Conservation (phyloP, 2,888 invertebrate species). For the Oxycera nigricornis region DNA sequence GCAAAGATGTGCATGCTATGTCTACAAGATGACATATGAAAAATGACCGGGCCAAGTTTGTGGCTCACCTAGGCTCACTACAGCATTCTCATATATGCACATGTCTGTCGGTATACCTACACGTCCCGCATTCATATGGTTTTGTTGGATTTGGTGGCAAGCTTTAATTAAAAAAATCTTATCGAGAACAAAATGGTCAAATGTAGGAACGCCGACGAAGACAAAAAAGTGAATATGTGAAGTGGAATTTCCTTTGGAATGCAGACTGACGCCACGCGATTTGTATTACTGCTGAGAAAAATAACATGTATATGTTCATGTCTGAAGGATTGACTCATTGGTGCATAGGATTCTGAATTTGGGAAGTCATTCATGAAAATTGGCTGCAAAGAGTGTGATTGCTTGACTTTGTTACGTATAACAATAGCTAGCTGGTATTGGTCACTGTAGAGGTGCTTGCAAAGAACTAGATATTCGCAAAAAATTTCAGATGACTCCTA, state of each 20-base stretch:
- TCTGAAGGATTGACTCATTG: no score
- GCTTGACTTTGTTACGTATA: no score
- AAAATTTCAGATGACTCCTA: no score
- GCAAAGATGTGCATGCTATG: conserved; percentile 2
- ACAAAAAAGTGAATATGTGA: conserved; percentile 21
- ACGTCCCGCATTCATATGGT: conserved; percentile 17
- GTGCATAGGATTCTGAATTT: no score
- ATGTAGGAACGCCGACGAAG: not conserved
- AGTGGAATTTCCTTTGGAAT: conserved; percentile 26
- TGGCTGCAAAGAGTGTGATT: no score
- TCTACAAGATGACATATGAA: conserved; percentile 28
- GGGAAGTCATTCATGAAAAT: no score
- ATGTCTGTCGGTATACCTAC: not conserved
- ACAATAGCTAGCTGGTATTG: no score
- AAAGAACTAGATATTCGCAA: no score
- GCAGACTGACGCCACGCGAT: conserved; percentile 36
- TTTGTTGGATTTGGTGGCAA: conserved; percentile 26
- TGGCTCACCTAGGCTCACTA: conserved; percentile 15
- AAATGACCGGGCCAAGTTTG: conserved; percentile 19
- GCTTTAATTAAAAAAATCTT: conserved; percentile 35
- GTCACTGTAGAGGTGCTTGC: no score
- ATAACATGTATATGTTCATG: no score
- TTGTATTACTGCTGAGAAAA: no score
- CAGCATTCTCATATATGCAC: not conserved
- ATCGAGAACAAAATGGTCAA: conserved; percentile 34